Percentiles rank a stretch among this genome's conserved stretches.
These are phyloP conservation scores for Aspiorhynchus laticeps DNA, from an alignment of 2,113 vertebrate genomes.

Conservation along the genomic window DNA sequence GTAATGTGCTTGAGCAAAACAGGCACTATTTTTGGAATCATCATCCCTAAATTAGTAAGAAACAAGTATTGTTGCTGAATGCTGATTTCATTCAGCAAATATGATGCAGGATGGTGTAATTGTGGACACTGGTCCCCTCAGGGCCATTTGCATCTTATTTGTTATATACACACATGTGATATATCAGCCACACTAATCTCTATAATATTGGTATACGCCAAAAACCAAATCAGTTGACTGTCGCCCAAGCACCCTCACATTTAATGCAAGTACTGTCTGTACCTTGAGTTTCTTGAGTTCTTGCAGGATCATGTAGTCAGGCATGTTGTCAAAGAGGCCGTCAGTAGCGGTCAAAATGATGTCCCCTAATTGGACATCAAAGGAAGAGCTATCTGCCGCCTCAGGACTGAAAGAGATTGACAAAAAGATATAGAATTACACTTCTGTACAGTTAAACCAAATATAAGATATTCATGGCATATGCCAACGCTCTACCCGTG, in stretches of 20 bases:
- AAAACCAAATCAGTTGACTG: background rate
- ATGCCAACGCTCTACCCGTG: background rate
- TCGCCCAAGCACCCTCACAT: background rate
- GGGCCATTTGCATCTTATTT: background rate
- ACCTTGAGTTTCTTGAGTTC: constrained; percentile 98
- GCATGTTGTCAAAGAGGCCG: constrained; percentile 99
- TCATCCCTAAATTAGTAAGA: no score
- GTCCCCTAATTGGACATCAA: constrained; percentile 97
- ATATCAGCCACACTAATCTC: background rate
- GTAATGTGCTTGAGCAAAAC: no score
- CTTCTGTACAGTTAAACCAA: background rate
- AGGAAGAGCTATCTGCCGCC: constrained; percentile 93
- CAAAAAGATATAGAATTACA: background rate
- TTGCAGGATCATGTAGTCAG: constrained; percentile 99
- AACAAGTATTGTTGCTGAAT: no score
- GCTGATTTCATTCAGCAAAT: no score
- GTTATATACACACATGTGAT: background rate
- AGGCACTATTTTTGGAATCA: no score
- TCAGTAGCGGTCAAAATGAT: constrained; percentile 97
- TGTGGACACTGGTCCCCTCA: background rate
- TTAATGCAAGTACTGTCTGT: background rate
- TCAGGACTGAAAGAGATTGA: constrained; percentile 82
- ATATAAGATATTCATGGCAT: background rate
- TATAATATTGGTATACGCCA: background rate
- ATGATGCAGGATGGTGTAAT: no score